Conservation (phyloP, 2,888 invertebrate genomes). For the Chorisops tibialis region DNA sequence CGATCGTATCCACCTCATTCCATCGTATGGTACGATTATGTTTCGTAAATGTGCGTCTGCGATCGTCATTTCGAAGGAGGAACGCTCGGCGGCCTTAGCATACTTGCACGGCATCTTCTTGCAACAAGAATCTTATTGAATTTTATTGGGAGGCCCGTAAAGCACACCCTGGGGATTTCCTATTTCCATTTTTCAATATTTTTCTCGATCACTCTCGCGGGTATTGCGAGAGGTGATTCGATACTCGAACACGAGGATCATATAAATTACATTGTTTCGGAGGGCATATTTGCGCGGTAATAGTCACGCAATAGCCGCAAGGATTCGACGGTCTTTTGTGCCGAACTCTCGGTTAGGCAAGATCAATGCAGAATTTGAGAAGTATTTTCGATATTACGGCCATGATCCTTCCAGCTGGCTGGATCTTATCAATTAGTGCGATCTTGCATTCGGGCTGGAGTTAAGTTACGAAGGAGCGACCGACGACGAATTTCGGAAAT, state of each 20-base stretch:
- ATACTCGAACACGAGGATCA: neutral
- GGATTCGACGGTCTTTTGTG: neutral
- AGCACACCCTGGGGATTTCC: constrained; percentile 4
- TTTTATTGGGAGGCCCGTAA: too few relatives aligned
- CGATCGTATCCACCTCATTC: constrained; percentile 19
- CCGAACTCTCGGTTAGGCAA: neutral
- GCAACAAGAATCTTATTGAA: too few relatives aligned
- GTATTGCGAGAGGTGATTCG: neutral
- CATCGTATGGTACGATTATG: neutral
- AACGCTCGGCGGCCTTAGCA: too few relatives aligned
- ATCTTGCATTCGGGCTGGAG: constrained; percentile 5
- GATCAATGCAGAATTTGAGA: neutral
- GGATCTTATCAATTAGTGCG: constrained; percentile 1
- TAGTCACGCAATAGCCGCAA: constrained; percentile 11
- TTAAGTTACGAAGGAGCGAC: constrained; percentile 11
- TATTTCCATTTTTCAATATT: neutral
- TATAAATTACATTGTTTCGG: constrained; percentile 8
- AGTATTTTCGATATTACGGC: constrained; percentile 8
- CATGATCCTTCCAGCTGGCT: constrained; percentile 16
- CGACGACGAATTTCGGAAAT: neutral
- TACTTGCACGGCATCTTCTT: too few relatives aligned
- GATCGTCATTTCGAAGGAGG: too few relatives aligned
- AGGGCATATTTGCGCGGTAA: neutral
- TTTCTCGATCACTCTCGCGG: neutral
- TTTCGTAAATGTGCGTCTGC: too few relatives aligned